Conservation (phyloP, 2,888 invertebrate species). For the Amblyjoppa proteus region DNA sequence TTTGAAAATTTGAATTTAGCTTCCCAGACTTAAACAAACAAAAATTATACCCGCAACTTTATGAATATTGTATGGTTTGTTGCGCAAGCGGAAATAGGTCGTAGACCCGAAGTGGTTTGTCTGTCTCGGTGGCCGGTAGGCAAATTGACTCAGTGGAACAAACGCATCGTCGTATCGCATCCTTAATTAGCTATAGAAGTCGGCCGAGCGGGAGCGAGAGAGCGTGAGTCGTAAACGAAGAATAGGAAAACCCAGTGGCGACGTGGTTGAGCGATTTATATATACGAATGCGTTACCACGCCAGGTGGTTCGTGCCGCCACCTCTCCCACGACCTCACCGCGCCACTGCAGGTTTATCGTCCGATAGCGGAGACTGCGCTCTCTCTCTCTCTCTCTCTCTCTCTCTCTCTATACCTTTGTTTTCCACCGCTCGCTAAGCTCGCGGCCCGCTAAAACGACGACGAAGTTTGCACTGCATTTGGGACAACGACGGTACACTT, state of each 20-base stretch:
- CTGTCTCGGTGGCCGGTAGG: background rate
- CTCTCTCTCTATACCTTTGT: constrained; percentile 10
- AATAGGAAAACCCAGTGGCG: constrained; percentile 30
- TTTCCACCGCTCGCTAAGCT: constrained; percentile 6
- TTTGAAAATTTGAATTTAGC: background rate
- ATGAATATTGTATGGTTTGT: background rate
- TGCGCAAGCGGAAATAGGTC: constrained; percentile 7
- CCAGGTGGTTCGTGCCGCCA: constrained; percentile 42
- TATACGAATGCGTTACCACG: constrained; percentile 5
- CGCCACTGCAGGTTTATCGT: constrained; percentile 48
- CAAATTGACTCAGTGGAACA: constrained; percentile 21
- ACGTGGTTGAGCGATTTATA: constrained; percentile 30
- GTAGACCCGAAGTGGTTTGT: constrained; percentile 10
- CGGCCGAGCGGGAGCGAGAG: background rate
- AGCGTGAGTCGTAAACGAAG: constrained; percentile 29
- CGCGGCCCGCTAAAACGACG: constrained; percentile 21
- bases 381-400: constrained; percentile 9
- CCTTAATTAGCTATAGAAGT: constrained; percentile 45
- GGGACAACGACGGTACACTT: constrained; percentile 26
- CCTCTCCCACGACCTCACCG: constrained; percentile 61
- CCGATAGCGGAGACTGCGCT: constrained; percentile 41
- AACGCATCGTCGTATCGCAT: constrained; percentile 29
- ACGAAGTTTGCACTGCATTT: constrained; percentile 14
- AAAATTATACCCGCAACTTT: background rate
- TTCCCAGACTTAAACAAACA: background rate